Evolutionary conservation across 2,888 invertebrate species (phyloP).

Genomic region (Noctua fimbriata): DNA sequence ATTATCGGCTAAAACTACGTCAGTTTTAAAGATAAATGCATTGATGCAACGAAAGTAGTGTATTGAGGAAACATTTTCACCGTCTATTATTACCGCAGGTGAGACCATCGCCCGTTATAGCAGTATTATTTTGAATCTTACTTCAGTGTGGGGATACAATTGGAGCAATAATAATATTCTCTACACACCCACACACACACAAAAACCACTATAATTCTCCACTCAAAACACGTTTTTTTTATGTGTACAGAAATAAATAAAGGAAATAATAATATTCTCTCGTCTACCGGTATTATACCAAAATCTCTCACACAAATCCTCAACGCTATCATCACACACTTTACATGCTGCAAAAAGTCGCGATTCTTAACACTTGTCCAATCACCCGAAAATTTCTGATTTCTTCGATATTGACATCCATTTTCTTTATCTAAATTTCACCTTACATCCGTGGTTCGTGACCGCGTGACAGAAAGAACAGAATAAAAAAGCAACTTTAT

Average conservation of each 20-base stretch:
- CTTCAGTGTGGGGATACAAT: neutral
- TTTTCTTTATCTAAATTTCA: neutral
- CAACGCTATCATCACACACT: neutral
- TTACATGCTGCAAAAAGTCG: neutral
- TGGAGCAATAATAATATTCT: neutral
- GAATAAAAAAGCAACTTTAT: neutral
- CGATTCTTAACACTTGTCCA: neutral
- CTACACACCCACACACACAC: too few species aligned
- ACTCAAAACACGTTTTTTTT: too few species aligned
- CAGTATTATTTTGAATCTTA: neutral
- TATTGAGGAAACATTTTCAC: conserved; percentile 16
- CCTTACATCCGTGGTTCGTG: neutral
- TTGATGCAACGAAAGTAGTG: conserved; percentile 8
- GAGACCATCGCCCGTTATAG: neutral
- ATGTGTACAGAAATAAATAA: neutral
- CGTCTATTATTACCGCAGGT: neutral
- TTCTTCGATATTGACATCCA: neutral
- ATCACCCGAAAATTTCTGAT: neutral
- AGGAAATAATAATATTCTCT: neutral
- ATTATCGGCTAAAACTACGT: conserved; percentile 21
- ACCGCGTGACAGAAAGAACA: neutral
- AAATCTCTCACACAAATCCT: neutral
- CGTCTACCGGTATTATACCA: neutral
- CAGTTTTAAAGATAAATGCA: conserved; percentile 32
- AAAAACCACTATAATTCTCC: too few species aligned